Conservation (phyloP, 2,888 invertebrate species). For the Sarcophaga carnaria region DNA sequence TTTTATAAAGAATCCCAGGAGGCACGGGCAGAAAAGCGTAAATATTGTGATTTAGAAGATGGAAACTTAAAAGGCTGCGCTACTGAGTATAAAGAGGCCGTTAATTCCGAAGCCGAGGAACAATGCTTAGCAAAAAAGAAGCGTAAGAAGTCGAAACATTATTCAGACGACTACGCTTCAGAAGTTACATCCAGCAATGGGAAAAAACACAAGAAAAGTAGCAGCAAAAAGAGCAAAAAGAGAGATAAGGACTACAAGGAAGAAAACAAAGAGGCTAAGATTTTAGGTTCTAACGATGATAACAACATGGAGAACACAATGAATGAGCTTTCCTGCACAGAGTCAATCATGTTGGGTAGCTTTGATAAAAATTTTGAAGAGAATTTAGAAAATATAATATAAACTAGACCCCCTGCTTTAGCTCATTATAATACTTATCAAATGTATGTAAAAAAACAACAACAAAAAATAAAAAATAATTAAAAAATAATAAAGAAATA, state of each 20-base stretch:
- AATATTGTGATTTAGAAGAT: slow-evolving; percentile 67
- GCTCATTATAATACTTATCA: too few relatives aligned
- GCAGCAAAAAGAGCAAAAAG: slow-evolving; percentile 86
- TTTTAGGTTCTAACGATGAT: slow-evolving; percentile 84
- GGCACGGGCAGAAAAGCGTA: slow-evolving; percentile 70
- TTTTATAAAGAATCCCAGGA: slow-evolving; percentile 72
- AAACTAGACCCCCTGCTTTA: too few relatives aligned
- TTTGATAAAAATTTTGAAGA: slow-evolving; percentile 93
- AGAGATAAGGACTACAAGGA: slow-evolving; percentile 88
- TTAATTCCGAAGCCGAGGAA: slow-evolving; percentile 75
- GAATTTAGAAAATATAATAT: slow-evolving; percentile 83
- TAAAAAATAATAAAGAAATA: too few relatives aligned
- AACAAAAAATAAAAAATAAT: too few relatives aligned
- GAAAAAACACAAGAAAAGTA: slow-evolving; percentile 88
- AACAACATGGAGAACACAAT: slow-evolving; percentile 81
- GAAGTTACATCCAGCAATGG: slow-evolving; percentile 87
- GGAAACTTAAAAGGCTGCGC: slow-evolving; percentile 17
- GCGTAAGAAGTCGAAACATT: slow-evolving; percentile 82
- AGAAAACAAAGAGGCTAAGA: slow-evolving; percentile 81
- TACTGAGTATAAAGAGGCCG: slow-evolving; percentile 68
- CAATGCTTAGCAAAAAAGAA: slow-evolving; percentile 82
- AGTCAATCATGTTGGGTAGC: slow-evolving; percentile 77
- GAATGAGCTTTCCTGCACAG: slow-evolving; percentile 59
- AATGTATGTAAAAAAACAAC: too few relatives aligned
- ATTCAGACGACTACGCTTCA: slow-evolving; percentile 84